Evolutionary conservation across 2,797 vertebrate genomes (phyloP), one percentile per base, ranked within the genome.

Genomic region (Synanceia verrucosa): DNA sequence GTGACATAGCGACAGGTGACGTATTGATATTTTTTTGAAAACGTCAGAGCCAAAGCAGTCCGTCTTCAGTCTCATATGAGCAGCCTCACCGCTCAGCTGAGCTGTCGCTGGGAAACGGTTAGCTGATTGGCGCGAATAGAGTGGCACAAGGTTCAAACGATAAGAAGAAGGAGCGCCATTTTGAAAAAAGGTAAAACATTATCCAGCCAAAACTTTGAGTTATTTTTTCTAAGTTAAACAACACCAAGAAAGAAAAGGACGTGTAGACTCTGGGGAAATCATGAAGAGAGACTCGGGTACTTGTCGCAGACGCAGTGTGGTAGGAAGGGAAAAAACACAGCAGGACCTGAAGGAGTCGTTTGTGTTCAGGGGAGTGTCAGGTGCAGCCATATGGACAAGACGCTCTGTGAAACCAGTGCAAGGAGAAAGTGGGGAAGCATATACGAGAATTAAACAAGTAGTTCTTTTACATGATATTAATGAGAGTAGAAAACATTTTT

Each of bases 321-420:
- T 68, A 67, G 6, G 50, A 79, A n/a, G n/a, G 18, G 64, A 76
- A n/a, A 57, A 60, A 21, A 75, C 61, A 13, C 75, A 76, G 60
- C 0, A 18, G 4, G 39, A 65, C 9, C 61, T 73, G 37, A 33
- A 50, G 18, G 60, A 51, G 31, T 64, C 51, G 0, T 36, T 60
- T 2, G 29, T 79, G 2, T 78, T 60, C 21, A 31, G 44, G 11
- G 58, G 73, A 29, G 43, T 70, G 29, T 70, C 65, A 23, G 39
- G 26, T 0, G 34, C 46, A 2, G 47, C 12, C 2, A 16, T 50
- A 52, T 70, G 58, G 12, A 21, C 64, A 24, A 60, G 4, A 9
- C 48, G 37, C 50, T 68, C 63, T 6, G 28, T 26, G 0, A 72
- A 82, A 26, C 77, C n/a, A 59, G 31, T 70, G 70, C 19, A 73